Base-by-base conservation (phyloP, 2,888 invertebrate species). In the Caradrina kadenii region DNA sequence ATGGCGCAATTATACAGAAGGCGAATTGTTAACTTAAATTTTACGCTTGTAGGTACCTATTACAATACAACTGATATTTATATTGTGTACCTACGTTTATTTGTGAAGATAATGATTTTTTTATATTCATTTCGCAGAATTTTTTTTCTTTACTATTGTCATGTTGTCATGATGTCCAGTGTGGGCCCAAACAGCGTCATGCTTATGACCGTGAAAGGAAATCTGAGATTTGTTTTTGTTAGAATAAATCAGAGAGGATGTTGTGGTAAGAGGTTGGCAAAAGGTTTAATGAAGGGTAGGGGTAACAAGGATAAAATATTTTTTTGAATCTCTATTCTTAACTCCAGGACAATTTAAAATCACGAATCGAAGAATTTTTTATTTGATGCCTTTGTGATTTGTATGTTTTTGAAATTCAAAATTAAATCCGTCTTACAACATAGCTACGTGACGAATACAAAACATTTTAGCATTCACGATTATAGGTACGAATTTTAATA, bases 361-460 rank as follows among this genome's bases (percentile, higher is more conserved):
- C 19, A 52, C 64, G 21, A 55, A 62, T 63, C n/a, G 4, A 56
- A 55, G 26, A 59, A 49, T 4, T 42, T 71, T 69, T 73, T n/a
- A n/a, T 77, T 69, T 68, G 2, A 48, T 26, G 11, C 8, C n/a
- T 55, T 58, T 21, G 62, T 67, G 72, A 65, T 58, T 56, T 49
- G 72, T 73, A 69, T 67, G 42, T 64, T 70, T 70, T 67, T 50
- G 49, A 75, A 74, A 61, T 63, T 69, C 69, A 70, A 78, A 76
- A 76, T 69, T 58, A 69, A 79, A 83, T 80, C 79, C 69, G 68
- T 61, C 35, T 77, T 76, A 49, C 21, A 55, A 62, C 63, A 4
- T 39, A 45, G 17, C 53, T 74, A 82, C 84, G 82, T 85, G 80
- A 79, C 73, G 81, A 86, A 83, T 76, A 83, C 63, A 79, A 81